Evolutionary conservation across 2,888 invertebrate species (phyloP).

Genomic region (Drosophila colorata): DNA sequence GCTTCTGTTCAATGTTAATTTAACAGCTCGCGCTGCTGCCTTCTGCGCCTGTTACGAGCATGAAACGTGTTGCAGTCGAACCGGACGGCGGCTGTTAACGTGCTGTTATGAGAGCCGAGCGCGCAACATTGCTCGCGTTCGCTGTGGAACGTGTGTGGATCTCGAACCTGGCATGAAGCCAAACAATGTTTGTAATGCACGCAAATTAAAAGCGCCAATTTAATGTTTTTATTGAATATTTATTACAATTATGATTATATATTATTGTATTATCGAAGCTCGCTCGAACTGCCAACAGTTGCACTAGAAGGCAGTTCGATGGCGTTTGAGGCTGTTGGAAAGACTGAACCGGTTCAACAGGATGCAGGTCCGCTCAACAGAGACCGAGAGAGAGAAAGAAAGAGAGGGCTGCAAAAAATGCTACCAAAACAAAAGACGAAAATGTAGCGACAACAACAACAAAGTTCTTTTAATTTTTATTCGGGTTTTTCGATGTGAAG

Average conservation of each 20-base stretch:
- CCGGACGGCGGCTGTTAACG: conserved; percentile 36
- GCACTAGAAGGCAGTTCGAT: conserved; percentile 14
- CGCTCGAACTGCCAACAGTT: too few relatives aligned
- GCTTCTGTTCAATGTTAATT: conserved; percentile 47
- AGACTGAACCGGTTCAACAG: conserved; percentile 71
- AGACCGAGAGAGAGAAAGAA: not conserved
- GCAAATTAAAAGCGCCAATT: not conserved
- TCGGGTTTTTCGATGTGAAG: conserved; percentile 56
- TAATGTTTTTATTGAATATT: not conserved
- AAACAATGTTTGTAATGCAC: not conserved
- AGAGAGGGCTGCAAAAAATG: conserved; percentile 43
- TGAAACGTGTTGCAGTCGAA: conserved; percentile 33
- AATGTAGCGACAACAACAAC: conserved; percentile 40
- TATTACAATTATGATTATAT: not conserved
- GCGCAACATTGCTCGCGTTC: conserved; percentile 34
- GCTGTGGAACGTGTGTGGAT: conserved; percentile 56
- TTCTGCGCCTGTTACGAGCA: conserved; percentile 19
- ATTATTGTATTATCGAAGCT: too few relatives aligned
- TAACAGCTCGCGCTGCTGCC: conserved; percentile 29
- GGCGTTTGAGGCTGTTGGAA: conserved; percentile 14
- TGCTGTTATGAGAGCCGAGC: conserved; percentile 19
- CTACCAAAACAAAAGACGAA: conserved; percentile 66
- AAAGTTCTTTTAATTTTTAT: conserved; percentile 15
- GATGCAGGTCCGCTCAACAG: conserved; percentile 48
- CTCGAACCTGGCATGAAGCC: conserved; percentile 22